A percentile compares a stretch with the other conserved stretches of the same genome.
phyloP scores from a whole-genome alignment of 1,140 invertebrate species.

The Ceratina japonica region DNA sequence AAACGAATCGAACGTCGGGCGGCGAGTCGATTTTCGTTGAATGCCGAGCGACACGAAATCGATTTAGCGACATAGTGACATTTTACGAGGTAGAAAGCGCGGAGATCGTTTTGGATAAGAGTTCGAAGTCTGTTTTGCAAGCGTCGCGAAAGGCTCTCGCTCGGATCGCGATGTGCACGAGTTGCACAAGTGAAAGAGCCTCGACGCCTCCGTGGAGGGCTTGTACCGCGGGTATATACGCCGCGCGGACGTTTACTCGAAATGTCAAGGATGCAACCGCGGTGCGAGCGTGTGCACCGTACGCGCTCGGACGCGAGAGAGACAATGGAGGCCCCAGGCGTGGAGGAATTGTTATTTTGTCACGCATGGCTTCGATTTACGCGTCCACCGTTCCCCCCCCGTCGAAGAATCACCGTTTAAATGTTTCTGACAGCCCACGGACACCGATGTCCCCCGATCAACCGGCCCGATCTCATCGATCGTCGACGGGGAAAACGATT shows the following conservation, averaged over 20 bases:
- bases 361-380: constrained; percentile 52
- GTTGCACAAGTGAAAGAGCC: constrained; percentile 75
- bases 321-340: constrained; percentile 62
- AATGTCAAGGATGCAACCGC: constrained; percentile 77
- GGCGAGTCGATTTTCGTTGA: no score
- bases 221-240: background rate
- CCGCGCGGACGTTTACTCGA: constrained; percentile 63
- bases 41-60: no score
- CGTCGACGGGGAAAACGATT: background rate
- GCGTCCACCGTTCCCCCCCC: background rate
- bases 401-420: constrained; percentile 39
- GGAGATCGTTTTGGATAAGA: constrained; percentile 28
- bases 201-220: constrained; percentile 4
- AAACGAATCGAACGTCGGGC: no score
- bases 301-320: constrained; percentile 8
- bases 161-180: constrained; percentile 49
- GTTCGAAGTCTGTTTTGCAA: constrained; percentile 48
- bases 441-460: background rate
- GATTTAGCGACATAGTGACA: constrained; percentile 36
- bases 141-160: constrained; percentile 48
- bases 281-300: constrained; percentile 32
- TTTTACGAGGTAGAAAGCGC: constrained; percentile 57
- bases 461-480: background rate
- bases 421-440: constrained; percentile 39
- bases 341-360: constrained; percentile 66